Evolutionary conservation across 2,888 invertebrate species (phyloP).

Genomic region (Nineta flava): DNA sequence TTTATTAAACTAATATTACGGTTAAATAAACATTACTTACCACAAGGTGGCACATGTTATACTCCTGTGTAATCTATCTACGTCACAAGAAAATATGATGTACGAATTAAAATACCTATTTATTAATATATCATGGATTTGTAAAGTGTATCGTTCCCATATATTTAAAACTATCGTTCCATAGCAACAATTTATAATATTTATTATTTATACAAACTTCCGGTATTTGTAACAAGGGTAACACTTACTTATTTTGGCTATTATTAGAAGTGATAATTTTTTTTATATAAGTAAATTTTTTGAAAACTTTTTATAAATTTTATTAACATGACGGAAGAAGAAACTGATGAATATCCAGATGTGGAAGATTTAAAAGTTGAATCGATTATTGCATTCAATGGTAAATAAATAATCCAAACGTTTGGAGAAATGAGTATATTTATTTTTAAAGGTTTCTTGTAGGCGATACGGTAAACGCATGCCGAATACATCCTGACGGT

Average conservation of each 20-base stretch:
- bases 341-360: constrained; percentile 23
- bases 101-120: too few relatives aligned
- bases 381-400: constrained; percentile 70
- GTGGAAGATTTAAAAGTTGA: constrained; percentile 45
- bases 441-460: constrained; percentile 6
- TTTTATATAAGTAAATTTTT: background rate
- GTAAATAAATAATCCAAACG: constrained; percentile 27
- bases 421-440: constrained; percentile 6
- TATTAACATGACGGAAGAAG: too few relatives aligned
- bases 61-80: too few relatives aligned
- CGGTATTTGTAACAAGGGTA: background rate
- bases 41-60: too few relatives aligned
- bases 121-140: too few relatives aligned
- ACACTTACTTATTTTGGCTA: background rate
- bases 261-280: background rate
- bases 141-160: too few relatives aligned
- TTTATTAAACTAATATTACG: too few relatives aligned
- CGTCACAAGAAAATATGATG: too few relatives aligned
- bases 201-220: too few relatives aligned
- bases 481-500: constrained; percentile 56
- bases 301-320: background rate
- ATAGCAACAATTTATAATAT: too few relatives aligned
- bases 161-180: too few relatives aligned
- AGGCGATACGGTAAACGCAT: constrained; percentile 34
- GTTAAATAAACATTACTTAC: too few relatives aligned